Conservation (phyloP, 2,797 vertebrate genomes). For the Myiothlypis chrysogaster region DNA sequence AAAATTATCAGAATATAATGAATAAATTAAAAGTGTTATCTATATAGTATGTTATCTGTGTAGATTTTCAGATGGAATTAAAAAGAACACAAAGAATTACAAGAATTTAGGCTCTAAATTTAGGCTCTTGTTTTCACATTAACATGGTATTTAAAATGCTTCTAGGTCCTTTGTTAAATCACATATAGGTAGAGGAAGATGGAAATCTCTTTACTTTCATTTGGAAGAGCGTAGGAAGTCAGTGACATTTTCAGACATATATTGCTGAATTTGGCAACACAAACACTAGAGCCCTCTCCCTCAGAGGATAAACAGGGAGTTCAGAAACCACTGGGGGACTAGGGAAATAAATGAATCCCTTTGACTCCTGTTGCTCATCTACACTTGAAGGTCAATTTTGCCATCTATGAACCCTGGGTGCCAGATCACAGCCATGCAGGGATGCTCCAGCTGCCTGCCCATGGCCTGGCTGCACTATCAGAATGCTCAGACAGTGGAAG, state of each 20-base stretch:
- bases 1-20: constrained; percentile 20
- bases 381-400: neutral
- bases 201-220: neutral
- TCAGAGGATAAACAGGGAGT: neutral
- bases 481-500: fast-evolving
- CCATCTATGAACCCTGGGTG: fast-evolving
- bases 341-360: neutral
- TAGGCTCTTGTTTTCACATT: neutral
- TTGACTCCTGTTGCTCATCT: neutral
- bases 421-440: fast-evolving
- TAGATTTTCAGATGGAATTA: neutral
- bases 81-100: neutral
- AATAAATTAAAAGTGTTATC: constrained; percentile 54
- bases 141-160: neutral
- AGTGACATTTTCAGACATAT: neutral
- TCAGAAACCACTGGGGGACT: neutral
- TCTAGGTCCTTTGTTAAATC: neutral
- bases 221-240: neutral
- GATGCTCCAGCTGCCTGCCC: neutral
- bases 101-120: neutral
- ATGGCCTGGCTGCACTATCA: fast-evolving
- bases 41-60: neutral
- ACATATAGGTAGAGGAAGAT: neutral
- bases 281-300: neutral
- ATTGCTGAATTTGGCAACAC: neutral